Evolutionary conservation across 1,140 invertebrate genomes (phyloP).

Genomic region (Pararge aegeria): DNA sequence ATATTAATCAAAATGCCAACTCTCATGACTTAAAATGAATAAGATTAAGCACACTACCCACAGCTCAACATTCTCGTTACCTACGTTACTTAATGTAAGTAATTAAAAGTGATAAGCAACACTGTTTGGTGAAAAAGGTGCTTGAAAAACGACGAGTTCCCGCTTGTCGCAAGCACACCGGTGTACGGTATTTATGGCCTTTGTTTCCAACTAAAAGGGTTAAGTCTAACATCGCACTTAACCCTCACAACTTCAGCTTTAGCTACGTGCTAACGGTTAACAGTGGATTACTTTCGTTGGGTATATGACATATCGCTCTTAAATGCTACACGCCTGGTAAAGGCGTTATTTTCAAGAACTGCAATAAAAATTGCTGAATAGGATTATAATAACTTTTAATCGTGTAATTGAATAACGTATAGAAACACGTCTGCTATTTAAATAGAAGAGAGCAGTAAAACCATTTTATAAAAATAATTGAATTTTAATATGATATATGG

Average conservation of each 20-base stretch:
- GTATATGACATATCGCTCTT: not conserved
- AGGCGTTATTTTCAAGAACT: not conserved
- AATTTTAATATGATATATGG: no score
- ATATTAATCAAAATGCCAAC: no score
- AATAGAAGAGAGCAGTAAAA: no score
- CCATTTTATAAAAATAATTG: no score
- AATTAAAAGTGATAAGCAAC: not conserved
- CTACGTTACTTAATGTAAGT: no score
- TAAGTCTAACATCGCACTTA: conserved; percentile 8
- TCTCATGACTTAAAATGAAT: no score
- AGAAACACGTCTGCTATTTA: no score
- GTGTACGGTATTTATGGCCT: not conserved
- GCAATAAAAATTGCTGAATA: no score
- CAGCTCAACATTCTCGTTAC: not conserved
- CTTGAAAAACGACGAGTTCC: conserved; percentile 7
- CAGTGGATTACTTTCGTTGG: not conserved
- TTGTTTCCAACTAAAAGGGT: conserved; percentile 7
- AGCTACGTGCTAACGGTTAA: conserved; percentile 3
- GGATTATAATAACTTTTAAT: no score
- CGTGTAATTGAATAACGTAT: no score
- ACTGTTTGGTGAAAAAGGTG: not conserved
- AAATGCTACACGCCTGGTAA: not conserved
- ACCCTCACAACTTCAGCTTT: not conserved
- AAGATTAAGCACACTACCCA: no score
- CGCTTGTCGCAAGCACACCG: conserved; percentile 1